Conservation (phyloP, 2,113 vertebrate species). For the Xerus inauris region DNA sequence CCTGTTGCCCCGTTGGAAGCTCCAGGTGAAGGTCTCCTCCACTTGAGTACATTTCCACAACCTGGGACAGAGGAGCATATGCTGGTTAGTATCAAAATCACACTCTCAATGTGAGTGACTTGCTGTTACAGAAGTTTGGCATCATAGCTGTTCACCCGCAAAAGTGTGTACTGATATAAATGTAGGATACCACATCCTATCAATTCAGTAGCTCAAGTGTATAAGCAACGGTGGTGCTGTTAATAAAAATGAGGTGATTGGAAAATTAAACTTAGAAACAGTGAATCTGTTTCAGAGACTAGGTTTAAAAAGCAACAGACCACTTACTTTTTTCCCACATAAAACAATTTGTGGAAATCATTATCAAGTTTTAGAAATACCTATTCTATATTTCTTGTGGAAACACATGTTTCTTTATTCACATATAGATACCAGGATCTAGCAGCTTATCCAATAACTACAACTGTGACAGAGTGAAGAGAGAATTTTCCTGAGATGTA, state of each 20-base stretch:
- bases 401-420: constrained; percentile 1
- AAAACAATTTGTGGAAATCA: neutral
- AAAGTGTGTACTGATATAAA: neutral
- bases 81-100: neutral
- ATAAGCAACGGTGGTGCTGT: constrained; percentile 4
- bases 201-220: neutral
- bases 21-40: constrained; percentile 98
- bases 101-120: neutral
- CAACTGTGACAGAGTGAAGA: neutral
- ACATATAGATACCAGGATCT: neutral
- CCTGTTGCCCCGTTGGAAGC: constrained; percentile 98
- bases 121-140: neutral
- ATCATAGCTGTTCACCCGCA: neutral
- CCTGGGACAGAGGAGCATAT: constrained; percentile 83
- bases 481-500: neutral
- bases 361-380: constrained; percentile 9
- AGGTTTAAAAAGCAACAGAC: neutral
- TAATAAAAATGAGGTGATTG: constrained; percentile 11
- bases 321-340: neutral
- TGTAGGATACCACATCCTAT: neutral
- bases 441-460: neutral
- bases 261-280: constrained; percentile 42
- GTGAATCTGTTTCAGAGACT: neutral
- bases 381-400: neutral
- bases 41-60: constrained; percentile 99